Percentiles rank a stretch among this genome's conserved stretches.
These are phyloP conservation scores for Acrocera orbiculus DNA, from an alignment of 2,888 invertebrate genomes.

Conservation along the genomic window DNA sequence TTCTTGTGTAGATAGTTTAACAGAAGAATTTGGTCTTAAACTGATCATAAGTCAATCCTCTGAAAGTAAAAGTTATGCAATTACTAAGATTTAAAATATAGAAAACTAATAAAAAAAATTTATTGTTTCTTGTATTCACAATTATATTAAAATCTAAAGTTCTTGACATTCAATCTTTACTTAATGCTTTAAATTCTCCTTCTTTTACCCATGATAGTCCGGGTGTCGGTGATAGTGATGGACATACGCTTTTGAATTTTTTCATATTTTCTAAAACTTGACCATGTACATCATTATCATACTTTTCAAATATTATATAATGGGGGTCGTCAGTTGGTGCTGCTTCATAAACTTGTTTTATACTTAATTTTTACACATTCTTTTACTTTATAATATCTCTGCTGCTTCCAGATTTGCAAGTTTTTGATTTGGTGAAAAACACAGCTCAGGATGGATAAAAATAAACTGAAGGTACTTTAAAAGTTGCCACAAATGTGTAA, in stretches of 20 bases:
- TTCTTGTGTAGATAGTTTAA: too few relatives aligned
- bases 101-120: too few relatives aligned
- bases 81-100: too few relatives aligned
- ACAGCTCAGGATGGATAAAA: slow-evolving; percentile 54
- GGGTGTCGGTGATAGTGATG: slow-evolving; percentile 23
- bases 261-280: slow-evolving; percentile 42
- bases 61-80: too few relatives aligned
- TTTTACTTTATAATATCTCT: slow-evolving; percentile 36
- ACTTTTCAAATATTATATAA: slow-evolving; percentile 60
- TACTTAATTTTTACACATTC: slow-evolving; percentile 52
- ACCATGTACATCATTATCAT: slow-evolving; percentile 54
- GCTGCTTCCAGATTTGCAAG: slow-evolving; percentile 19
- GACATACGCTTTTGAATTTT: slow-evolving; percentile 19
- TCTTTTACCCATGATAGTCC: slow-evolving; percentile 79
- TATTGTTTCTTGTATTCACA: too few relatives aligned
- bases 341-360: slow-evolving; percentile 57
- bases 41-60: too few relatives aligned
- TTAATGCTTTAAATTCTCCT: slow-evolving; percentile 62
- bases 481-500: slow-evolving; percentile 78
- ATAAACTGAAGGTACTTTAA: slow-evolving; percentile 67
- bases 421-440: slow-evolving; percentile 13
- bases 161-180: too few relatives aligned
- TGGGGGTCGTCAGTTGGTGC: slow-evolving; percentile 65
- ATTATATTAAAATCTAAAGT: too few relatives aligned
- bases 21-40: too few relatives aligned